Conservation (phyloP, 2,113 vertebrate genomes). For the Odobenus rosmarus region DNA sequence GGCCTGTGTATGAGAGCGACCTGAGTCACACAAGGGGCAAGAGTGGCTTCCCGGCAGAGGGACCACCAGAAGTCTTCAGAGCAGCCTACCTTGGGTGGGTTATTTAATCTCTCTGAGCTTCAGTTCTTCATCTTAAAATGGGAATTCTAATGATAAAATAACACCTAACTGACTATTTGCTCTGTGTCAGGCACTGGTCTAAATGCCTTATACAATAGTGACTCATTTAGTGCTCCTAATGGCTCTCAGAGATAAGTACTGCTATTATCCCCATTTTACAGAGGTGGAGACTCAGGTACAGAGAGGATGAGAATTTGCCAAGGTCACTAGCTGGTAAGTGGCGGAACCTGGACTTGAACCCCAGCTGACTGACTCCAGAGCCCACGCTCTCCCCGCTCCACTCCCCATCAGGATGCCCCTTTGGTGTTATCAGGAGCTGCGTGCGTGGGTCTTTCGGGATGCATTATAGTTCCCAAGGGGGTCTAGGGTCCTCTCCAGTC, state of each 20-base stretch:
- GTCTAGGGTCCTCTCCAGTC: background rate
- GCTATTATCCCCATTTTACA: background rate
- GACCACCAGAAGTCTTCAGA: background rate
- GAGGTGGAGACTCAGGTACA: slow-evolving; percentile 5
- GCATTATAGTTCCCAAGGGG: background rate
- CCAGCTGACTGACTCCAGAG: background rate
- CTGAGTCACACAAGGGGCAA: background rate
- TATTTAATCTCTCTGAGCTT: background rate
- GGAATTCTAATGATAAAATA: background rate
- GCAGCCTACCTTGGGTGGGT: background rate
- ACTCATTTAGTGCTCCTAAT: background rate
- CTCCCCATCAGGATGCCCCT: background rate
- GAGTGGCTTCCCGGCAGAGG: background rate
- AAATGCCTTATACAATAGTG: background rate
- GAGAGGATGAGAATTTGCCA: background rate
- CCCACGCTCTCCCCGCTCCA: fast-evolving
- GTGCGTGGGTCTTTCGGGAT: fast-evolving
- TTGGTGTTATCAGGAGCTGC: fast-evolving
- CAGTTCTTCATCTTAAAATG: background rate
- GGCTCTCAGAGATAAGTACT: background rate
- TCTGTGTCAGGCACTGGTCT: background rate
- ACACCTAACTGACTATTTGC: background rate
- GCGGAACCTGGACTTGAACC: background rate
- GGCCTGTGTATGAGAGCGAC: background rate
- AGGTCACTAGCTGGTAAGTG: background rate